Percentiles rank a stretch among this genome's conserved stretches.
phyloP scores from a whole-genome alignment of 2,113 vertebrate species.

The Pluvianellus socialis region DNA sequence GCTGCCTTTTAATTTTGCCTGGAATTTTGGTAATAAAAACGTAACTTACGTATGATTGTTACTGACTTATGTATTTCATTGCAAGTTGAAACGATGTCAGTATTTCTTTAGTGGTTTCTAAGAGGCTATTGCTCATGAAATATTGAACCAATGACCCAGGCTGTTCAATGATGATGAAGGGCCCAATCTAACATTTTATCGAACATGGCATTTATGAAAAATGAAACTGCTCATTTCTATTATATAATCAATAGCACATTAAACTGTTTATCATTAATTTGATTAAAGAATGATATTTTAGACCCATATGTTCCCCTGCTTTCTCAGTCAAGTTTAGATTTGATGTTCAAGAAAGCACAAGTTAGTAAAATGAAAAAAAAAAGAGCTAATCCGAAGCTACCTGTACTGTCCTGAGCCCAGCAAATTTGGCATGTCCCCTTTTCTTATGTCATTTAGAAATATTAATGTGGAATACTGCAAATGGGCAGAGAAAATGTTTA shows the following conservation, averaged over 20 bases:
- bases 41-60: background rate
- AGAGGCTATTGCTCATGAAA: constrained; percentile 59
- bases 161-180: constrained; percentile 67
- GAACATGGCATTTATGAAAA: constrained; percentile 73
- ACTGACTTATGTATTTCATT: constrained; percentile 14
- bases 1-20: background rate
- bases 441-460: background rate
- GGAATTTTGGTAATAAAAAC: constrained; percentile 31
- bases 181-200: constrained; percentile 68
- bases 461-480: background rate
- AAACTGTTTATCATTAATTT: constrained; percentile 72
- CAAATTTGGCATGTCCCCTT: background rate
- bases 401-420: background rate
- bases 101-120: constrained; percentile 23
- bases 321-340: constrained; percentile 42
- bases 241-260: constrained; percentile 74
- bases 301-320: background rate
- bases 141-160: constrained; percentile 63
- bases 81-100: constrained; percentile 30
- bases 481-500: background rate
- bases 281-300: constrained; percentile 51
- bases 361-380: background rate
- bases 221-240: constrained; percentile 67
- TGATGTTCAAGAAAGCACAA: background rate
- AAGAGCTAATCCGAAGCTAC: background rate